Percentiles rank a stretch among this genome's conserved stretches.
phyloP scores from a whole-genome alignment of 2,113 vertebrate species.

The Pontoporia blainvillei region DNA sequence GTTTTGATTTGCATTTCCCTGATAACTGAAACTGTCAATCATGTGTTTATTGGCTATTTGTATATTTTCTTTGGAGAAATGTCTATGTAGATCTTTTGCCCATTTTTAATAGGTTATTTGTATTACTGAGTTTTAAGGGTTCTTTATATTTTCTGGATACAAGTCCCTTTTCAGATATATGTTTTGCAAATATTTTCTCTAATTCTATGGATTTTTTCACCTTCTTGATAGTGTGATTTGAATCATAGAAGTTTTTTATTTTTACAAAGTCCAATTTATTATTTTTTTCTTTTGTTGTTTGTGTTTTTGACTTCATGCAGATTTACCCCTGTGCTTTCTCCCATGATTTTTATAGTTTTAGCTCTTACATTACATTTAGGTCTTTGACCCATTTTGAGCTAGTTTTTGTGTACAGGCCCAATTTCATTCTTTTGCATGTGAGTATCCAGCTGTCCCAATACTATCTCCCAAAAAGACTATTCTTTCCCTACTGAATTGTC shows the following conservation, averaged over 20 bases:
- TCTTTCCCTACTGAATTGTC: background rate
- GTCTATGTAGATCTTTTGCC: background rate
- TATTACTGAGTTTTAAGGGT: background rate
- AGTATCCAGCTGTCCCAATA: background rate
- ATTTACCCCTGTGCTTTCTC: background rate
- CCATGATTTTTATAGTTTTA: background rate
- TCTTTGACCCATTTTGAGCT: background rate
- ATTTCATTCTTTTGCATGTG: background rate
- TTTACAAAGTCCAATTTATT: background rate
- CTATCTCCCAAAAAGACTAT: background rate
- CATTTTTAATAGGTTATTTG: background rate
- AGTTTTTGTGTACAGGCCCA: background rate
- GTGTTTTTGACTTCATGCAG: background rate
- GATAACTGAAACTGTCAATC: background rate
- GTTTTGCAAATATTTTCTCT: background rate
- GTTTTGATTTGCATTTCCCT: background rate
- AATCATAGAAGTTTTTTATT: background rate
- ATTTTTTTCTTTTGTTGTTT: background rate
- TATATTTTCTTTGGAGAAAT: background rate
- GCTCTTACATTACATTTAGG: background rate
- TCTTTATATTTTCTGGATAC: background rate
- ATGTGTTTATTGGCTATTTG: background rate
- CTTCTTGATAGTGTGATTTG: background rate
- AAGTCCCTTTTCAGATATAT: background rate
- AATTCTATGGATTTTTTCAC: background rate